Conservation (phyloP, 2,888 invertebrate genomes). For the Drosophila demipolita region DNA sequence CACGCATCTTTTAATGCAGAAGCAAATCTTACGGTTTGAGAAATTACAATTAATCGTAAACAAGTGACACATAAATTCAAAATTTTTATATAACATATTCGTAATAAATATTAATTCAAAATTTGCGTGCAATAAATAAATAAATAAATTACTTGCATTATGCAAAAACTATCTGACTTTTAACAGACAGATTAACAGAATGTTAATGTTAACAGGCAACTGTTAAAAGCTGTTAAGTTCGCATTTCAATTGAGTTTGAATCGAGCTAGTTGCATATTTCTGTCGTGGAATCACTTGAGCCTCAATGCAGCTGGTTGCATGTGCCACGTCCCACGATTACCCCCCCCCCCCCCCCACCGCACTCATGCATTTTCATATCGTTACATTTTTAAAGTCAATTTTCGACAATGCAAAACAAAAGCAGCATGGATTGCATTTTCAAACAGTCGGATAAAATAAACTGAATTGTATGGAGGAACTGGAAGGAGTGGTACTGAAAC, state of each 20-base stretch:
- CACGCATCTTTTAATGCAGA: neutral
- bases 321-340: neutral
- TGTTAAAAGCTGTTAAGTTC: neutral
- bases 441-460: conserved; percentile 9
- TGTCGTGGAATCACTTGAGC: conserved; percentile 1
- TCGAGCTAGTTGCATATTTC: neutral
- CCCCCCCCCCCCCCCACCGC: neutral
- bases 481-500: neutral
- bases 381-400: conserved; percentile 73
- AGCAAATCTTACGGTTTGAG: neutral
- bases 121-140: neutral
- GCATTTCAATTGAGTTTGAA: neutral
- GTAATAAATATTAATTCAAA: neutral
- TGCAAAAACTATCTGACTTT: neutral
- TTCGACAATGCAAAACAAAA: conserved; percentile 53
- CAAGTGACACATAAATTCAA: neutral
- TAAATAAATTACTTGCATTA: neutral
- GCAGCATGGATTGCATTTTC: conserved; percentile 28
- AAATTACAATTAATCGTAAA: neutral
- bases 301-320: conserved; percentile 26
- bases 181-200: neutral
- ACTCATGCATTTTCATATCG: conserved; percentile 9
- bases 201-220: conserved; percentile 3
- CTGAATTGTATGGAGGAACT: neutral
- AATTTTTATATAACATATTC: too few species aligned